A percentile compares a stretch with the other conserved stretches of the same genome.
Evolutionary conservation across 2,113 vertebrate genomes (phyloP).

Genomic region (Mirza zaza): DNA sequence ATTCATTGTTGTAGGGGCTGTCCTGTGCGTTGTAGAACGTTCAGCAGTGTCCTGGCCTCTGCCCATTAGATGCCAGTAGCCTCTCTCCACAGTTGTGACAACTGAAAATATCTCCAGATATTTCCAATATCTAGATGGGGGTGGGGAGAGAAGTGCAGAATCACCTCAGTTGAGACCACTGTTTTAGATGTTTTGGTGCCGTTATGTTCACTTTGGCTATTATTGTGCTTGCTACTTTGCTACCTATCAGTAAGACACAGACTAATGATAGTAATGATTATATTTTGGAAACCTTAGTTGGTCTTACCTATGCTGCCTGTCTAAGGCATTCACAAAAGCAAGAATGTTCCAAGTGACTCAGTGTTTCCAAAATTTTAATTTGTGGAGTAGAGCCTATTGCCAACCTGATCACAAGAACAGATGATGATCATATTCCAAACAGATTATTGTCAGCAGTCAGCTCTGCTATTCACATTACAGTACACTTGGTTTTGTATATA

Average conservation of each 20-base stretch:
- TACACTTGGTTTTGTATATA: background rate
- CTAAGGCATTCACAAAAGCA: background rate
- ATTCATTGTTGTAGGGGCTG: background rate
- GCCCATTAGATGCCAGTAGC: background rate
- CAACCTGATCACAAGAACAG: background rate
- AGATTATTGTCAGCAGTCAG: background rate
- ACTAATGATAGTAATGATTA: background rate
- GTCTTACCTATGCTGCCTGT: background rate
- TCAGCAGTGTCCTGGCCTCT: background rate
- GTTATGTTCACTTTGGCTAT: background rate
- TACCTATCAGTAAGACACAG: background rate
- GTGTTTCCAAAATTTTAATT: background rate
- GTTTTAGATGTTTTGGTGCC: background rate
- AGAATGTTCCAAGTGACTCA: background rate
- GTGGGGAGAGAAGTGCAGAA: too few relatives aligned
- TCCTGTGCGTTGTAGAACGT: background rate
- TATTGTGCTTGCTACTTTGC: background rate
- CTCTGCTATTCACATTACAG: background rate
- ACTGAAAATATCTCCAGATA: background rate
- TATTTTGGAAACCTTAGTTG: background rate
- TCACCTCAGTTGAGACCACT: background rate
- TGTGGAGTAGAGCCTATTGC: background rate
- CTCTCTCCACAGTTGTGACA: background rate
- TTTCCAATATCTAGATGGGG: background rate
- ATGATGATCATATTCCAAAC: background rate